These are phyloP conservation scores for Corythornis madagascariensis DNA, from an alignment of 2,113 vertebrate genomes.

Conservation along the genomic window DNA sequence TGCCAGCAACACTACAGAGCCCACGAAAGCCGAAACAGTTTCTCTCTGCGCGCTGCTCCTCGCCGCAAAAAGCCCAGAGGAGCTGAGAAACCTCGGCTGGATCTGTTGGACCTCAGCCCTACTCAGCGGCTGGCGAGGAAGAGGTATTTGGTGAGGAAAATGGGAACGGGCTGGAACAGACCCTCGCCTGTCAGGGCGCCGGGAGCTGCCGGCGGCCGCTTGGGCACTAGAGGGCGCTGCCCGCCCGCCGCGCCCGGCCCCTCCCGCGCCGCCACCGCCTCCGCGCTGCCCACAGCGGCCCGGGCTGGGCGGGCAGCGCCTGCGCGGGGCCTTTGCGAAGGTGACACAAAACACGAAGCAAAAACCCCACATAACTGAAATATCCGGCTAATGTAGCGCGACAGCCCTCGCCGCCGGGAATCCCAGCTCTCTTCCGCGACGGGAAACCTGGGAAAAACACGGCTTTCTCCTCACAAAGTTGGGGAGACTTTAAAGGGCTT, in stretches of 20 bases:
- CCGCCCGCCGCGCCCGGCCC: background rate
- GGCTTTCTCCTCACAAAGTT: background rate
- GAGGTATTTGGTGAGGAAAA: background rate
- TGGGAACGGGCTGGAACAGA: background rate
- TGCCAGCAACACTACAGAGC: background rate
- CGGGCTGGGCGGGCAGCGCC: background rate
- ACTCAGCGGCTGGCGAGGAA: background rate
- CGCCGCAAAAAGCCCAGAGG: background rate
- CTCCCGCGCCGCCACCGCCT: background rate
- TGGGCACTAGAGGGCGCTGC: background rate
- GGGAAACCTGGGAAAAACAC: background rate
- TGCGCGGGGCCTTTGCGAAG: rapidly evolving
- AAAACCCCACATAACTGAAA: background rate
- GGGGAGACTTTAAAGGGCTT: background rate
- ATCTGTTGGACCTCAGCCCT: background rate
- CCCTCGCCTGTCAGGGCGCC: rapidly evolving
- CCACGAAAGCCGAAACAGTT: rapidly evolving
- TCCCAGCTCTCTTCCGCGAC: background rate
- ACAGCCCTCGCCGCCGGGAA: background rate
- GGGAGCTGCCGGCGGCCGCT: background rate
- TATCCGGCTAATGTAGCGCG: background rate
- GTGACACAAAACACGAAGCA: no score
- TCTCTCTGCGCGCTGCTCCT: no score
- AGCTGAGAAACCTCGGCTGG: background rate
- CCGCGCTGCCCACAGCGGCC: background rate